These are phyloP conservation scores for Oryctolagus cuniculus DNA, from an alignment of 2,113 vertebrate species.

Conservation along the genomic window mOryCun1.1 NC_091434.1:131780001-131780500, in stretches of 20 bases:
- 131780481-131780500: not conserved
- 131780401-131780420: not conserved
- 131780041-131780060: not conserved
- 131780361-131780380: not conserved
- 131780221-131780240: slow-evolving; percentile 6
- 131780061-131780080: not conserved
- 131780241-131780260: not conserved
- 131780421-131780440: not conserved
- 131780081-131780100: not conserved
- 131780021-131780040: not conserved
- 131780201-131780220: not conserved
- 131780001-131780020: not conserved
- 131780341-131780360: not conserved
- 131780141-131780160: not conserved
- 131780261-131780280: not conserved
- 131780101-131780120: not conserved
- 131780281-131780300: not conserved
- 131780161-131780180: not conserved
- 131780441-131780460: not conserved
- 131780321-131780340: slow-evolving; percentile 45
- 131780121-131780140: not conserved
- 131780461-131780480: not conserved
- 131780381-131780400: not conserved
- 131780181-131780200: not conserved
- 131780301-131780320: not conserved